Percentiles rank a stretch among this genome's conserved stretches.
phyloP scores from a whole-genome alignment of 2,113 vertebrate species.

The Alexandromys fortis region DNA sequence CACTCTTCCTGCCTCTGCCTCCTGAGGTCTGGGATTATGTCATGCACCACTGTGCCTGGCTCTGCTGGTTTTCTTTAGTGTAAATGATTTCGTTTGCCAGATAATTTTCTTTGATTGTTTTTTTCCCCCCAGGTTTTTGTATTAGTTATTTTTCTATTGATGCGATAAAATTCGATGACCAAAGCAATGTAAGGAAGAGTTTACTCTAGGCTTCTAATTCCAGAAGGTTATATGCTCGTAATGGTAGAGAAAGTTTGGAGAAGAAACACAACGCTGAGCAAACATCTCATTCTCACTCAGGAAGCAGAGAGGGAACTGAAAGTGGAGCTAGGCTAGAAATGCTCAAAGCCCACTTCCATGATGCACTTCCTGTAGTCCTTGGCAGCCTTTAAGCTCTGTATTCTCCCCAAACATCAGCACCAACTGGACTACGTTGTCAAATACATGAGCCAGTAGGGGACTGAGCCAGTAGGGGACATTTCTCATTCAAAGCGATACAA shows the following conservation, averaged over 20 bases:
- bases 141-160: neutral
- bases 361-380: neutral
- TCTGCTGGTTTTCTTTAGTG: neutral
- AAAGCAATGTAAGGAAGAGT: neutral
- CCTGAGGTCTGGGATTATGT: neutral
- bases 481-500: neutral
- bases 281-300: neutral
- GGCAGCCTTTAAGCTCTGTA: neutral
- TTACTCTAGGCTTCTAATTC: neutral
- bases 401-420: neutral
- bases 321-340: neutral
- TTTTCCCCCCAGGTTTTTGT: neutral
- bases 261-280: too few relatives aligned
- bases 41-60: neutral
- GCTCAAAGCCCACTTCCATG: neutral
- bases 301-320: neutral
- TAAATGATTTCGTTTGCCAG: conserved; percentile 24
- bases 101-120: neutral
- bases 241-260: neutral
- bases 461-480: neutral
- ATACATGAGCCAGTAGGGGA: neutral
- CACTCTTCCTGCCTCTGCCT: neutral
- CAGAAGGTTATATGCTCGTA: neutral
- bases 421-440: neutral
- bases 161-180: neutral